Conservation (phyloP, 2,888 invertebrate genomes). For the Eretmocerus hayati region DNA sequence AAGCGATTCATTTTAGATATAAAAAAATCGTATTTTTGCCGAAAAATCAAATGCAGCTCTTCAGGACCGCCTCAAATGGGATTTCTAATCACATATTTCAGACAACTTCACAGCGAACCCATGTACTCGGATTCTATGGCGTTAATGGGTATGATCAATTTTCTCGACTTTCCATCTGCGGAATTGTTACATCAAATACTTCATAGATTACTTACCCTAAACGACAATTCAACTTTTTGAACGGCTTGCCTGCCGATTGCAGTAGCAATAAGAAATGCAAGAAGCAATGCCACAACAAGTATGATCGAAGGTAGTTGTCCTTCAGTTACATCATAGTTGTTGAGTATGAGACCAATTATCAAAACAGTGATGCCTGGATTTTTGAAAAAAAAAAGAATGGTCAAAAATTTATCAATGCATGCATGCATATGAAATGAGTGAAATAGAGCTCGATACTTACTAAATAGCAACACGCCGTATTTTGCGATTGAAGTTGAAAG, state of each 20-base stretch:
- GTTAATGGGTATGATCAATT: neutral
- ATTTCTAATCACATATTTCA: neutral
- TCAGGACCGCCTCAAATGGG: too few species aligned
- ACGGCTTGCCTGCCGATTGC: slow-evolving; percentile 66
- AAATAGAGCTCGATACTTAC: slow-evolving; percentile 38
- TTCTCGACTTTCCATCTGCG: neutral
- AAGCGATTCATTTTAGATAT: too few species aligned
- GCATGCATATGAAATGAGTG: too few species aligned
- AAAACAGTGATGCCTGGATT: slow-evolving; percentile 56
- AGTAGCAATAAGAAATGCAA: slow-evolving; percentile 51
- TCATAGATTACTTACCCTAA: slow-evolving; percentile 53
- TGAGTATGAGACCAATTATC: slow-evolving; percentile 50
- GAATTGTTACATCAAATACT: neutral
- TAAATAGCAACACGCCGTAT: slow-evolving; percentile 53
- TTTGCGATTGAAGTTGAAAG: slow-evolving; percentile 62
- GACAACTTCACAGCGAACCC: too few species aligned
- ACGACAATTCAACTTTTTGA: slow-evolving; percentile 56
- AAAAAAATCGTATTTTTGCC: too few species aligned
- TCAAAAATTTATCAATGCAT: too few species aligned
- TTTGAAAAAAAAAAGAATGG: neutral
- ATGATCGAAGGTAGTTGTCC: slow-evolving; percentile 34
- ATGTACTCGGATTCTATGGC: too few species aligned
- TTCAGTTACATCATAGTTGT: slow-evolving; percentile 37
- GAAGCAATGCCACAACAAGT: slow-evolving; percentile 28
- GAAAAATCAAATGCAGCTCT: too few species aligned